phyloP scores from a whole-genome alignment of 1,140 invertebrate genomes.

The Drosophila tsacasi region DNA sequence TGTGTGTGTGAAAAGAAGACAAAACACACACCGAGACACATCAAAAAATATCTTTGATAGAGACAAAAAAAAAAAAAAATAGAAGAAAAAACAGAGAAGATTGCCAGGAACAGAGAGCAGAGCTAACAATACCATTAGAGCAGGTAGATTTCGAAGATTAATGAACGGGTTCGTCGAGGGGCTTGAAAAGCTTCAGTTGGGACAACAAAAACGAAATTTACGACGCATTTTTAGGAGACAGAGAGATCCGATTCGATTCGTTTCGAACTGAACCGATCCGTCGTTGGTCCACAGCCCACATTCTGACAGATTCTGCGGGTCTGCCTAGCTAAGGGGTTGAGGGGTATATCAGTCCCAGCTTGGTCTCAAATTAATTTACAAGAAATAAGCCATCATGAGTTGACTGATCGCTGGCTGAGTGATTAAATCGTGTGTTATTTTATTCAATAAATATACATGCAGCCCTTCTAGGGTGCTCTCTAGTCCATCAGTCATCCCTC shows the following conservation, averaged over 20 bases:
- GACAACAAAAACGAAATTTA: constrained; percentile 64
- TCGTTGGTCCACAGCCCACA: constrained; percentile 26
- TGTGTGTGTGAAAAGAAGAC: constrained; percentile 28
- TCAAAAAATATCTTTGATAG: constrained; percentile 48
- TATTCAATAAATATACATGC: neutral
- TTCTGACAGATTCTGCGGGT: constrained; percentile 50
- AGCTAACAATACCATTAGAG: constrained; percentile 70
- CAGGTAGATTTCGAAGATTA: constrained; percentile 80
- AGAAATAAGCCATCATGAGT: neutral
- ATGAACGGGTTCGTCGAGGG: constrained; percentile 68
- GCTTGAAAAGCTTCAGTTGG: constrained; percentile 50
- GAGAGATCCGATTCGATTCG: constrained; percentile 21
- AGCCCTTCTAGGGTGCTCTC: constrained; percentile 10
- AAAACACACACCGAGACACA: constrained; percentile 22
- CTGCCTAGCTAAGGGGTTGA: neutral
- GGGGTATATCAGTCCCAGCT: neutral
- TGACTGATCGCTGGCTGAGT: neutral
- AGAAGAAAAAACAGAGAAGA: constrained; percentile 28
- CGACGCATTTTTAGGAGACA: constrained; percentile 47
- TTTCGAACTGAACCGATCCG: constrained; percentile 19
- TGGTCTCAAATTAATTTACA: constrained; percentile 1
- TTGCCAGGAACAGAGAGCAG: constrained; percentile 33
- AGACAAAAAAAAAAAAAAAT: constrained; percentile 24
- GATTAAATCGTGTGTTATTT: neutral
- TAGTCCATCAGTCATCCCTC: constrained; percentile 8